Percentiles rank a stretch among this genome's conserved stretches.
Conservation (phyloP, 2,888 invertebrate species). For the Siphlonurus alternatus region DNA sequence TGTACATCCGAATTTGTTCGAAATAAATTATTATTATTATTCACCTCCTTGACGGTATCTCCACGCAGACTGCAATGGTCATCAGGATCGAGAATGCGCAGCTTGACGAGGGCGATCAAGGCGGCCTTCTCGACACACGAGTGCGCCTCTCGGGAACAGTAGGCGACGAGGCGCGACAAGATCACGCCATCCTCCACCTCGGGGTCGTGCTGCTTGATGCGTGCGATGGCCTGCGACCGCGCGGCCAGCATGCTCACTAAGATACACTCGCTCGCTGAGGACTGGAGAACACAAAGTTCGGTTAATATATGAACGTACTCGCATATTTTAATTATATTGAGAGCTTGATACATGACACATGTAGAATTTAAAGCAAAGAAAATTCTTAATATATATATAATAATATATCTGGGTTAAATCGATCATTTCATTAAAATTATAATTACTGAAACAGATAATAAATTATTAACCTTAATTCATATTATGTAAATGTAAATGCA, state of each 20-base stretch:
- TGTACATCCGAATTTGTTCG: no score
- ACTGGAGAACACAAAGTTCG: conserved; percentile 22
- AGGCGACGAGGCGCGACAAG: conserved; percentile 59
- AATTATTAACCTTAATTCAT: no score
- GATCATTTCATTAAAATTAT: no score
- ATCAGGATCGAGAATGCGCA: conserved; percentile 54
- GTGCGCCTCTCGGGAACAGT: conserved; percentile 54
- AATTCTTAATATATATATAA: no score
- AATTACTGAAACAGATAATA: no score
- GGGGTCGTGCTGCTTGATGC: conserved; percentile 33
- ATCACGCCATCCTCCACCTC: conserved; percentile 46
- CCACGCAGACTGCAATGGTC: conserved; percentile 47
- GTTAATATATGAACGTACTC: neutral
- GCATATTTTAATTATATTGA: neutral
- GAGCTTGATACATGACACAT: neutral
- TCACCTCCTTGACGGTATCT: conserved; percentile 13
- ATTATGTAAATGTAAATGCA: no score
- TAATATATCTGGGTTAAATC: no score
- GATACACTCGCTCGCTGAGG: conserved; percentile 70
- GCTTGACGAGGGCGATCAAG: conserved; percentile 54
- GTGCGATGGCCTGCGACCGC: conserved; percentile 47
- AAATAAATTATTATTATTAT: no score
- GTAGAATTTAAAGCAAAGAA: neutral
- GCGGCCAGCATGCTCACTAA: conserved; percentile 63
- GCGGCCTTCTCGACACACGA: conserved; percentile 65